These are phyloP conservation scores for Philhelius pedissequus DNA, from an alignment of 2,888 invertebrate species.

Conservation along the genomic window DNA sequence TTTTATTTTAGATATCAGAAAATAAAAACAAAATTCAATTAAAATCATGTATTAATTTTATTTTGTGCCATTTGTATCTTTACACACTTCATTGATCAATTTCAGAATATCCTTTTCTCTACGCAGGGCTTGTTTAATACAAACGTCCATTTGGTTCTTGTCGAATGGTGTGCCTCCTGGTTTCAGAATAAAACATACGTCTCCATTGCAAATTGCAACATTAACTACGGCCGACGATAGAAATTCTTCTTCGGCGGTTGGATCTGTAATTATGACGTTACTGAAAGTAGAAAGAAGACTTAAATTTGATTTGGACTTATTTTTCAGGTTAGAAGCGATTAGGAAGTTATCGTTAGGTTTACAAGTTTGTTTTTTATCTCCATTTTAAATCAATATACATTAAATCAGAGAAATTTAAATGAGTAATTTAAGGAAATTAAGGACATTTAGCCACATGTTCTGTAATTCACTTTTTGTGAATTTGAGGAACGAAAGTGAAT, in stretches of 20 bases:
- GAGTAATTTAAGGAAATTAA: no score
- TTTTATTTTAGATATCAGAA: constrained; percentile 46
- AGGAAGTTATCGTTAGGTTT: no score
- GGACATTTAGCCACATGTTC: no score
- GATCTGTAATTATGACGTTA: constrained; percentile 86
- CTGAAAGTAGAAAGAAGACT: constrained; percentile 80
- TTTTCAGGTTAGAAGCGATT: no score
- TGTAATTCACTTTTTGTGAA: no score
- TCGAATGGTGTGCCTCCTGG: constrained; percentile 86
- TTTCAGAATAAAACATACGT: constrained; percentile 85
- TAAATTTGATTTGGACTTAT: no score
- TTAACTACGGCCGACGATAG: constrained; percentile 84
- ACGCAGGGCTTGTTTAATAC: constrained; percentile 82
- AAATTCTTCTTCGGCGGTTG: constrained; percentile 90
- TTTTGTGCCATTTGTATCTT: constrained; percentile 34
- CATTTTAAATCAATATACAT: no score
- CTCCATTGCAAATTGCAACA: constrained; percentile 83
- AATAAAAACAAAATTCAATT: constrained; percentile 44
- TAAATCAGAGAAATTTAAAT: no score
- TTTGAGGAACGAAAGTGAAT: no score
- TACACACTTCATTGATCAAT: constrained; percentile 61
- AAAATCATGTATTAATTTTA: background rate
- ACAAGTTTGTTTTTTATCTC: no score
- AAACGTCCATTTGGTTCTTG: constrained; percentile 81
- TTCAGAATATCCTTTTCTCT: constrained; percentile 80